These are phyloP conservation scores for Gobius niger DNA, from an alignment of 2,113 vertebrate genomes.

Conservation along the genomic window DNA sequence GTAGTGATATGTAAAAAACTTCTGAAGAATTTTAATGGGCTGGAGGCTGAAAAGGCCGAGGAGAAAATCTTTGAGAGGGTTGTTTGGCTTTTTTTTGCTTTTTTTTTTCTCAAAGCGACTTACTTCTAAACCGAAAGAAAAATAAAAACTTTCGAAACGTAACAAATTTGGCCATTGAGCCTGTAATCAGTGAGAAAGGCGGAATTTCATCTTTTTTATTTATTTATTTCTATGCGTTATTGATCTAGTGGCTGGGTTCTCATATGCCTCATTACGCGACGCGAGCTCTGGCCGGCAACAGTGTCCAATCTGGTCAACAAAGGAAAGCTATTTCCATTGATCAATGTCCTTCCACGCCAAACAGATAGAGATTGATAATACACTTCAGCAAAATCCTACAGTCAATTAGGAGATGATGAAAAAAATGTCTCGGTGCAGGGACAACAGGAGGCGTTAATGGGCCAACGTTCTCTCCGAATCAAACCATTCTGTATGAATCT, in stretches of 20 bases:
- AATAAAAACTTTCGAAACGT: constrained; percentile 57
- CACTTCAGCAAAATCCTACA: constrained; percentile 76
- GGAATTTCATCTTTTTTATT: constrained; percentile 71
- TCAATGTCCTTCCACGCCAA: constrained; percentile 73
- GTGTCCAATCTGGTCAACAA: constrained; percentile 75
- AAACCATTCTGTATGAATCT: constrained; percentile 73
- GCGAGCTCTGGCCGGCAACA: constrained; percentile 55
- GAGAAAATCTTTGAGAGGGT: constrained; percentile 68
- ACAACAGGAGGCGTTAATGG: constrained; percentile 66
- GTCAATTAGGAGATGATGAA: constrained; percentile 73
- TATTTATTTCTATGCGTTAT: constrained; percentile 72
- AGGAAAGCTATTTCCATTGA: constrained; percentile 79
- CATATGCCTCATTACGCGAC: constrained; percentile 71
- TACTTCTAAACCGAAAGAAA: constrained; percentile 57
- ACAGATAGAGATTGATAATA: constrained; percentile 80
- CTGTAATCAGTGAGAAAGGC: constrained; percentile 60
- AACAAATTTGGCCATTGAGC: constrained; percentile 54
- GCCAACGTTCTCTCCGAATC: constrained; percentile 53
- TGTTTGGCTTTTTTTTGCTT: constrained; percentile 55
- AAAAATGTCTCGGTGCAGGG: constrained; percentile 55
- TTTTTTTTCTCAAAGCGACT: constrained; percentile 46
- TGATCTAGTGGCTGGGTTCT: constrained; percentile 68
- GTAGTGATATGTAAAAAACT: constrained; percentile 82
- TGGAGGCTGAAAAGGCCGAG: constrained; percentile 57
- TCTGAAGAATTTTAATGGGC: constrained; percentile 83